Evolutionary conservation across 2,797 vertebrate species (phyloP).

Genomic region (Acanthurus tractus): DNA sequence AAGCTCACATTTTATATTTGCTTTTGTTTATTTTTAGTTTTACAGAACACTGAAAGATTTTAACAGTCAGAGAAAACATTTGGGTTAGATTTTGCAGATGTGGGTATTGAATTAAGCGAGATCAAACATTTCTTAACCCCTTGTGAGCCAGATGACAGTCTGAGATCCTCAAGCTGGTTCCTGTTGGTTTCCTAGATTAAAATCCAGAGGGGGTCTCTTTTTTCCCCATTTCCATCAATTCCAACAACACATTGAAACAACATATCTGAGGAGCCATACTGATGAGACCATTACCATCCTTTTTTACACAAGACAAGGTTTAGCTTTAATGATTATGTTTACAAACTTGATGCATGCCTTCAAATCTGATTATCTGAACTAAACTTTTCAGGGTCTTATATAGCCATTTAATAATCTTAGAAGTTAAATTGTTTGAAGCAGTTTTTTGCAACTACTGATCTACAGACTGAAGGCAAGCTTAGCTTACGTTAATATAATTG

Average conservation of each 20-base stretch:
- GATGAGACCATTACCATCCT: neutral
- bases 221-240: neutral
- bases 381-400: neutral
- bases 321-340: neutral
- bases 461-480: neutral
- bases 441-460: neutral
- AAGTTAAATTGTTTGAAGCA: neutral
- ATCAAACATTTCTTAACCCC: slow-evolving; percentile 34
- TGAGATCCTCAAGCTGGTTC: slow-evolving; percentile 34
- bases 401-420: neutral
- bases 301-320: neutral
- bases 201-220: slow-evolving; percentile 1
- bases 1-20: neutral
- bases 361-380: neutral
- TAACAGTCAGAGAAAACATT: neutral
- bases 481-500: neutral
- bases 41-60: neutral
- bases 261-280: neutral
- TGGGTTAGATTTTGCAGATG: neutral
- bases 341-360: neutral
- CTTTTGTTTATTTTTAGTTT: neutral
- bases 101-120: neutral
- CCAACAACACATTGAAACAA: slow-evolving; percentile 2
- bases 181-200: slow-evolving; percentile 35
- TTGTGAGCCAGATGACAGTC: slow-evolving; percentile 24